Conservation (phyloP, 2,888 invertebrate species). For the Lottia gigantea region DNA sequence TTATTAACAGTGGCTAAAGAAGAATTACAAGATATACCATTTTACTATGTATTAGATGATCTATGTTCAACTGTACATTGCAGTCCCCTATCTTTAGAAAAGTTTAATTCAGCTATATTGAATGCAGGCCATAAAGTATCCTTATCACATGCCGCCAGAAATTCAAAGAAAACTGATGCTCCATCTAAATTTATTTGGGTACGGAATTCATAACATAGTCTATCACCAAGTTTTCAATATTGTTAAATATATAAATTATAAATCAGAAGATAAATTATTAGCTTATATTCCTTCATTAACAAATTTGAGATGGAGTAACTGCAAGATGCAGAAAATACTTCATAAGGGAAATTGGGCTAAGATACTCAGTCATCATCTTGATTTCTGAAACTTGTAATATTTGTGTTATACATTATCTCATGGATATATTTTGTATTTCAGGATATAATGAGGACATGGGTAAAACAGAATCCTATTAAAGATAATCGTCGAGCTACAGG, state of each 20-base stretch:
- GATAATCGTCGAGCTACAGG: constrained; percentile 50
- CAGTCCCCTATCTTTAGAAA: constrained; percentile 54
- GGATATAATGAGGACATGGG: constrained; percentile 86
- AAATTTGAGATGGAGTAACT: too few species aligned
- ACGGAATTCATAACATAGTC: constrained; percentile 26
- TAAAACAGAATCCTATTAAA: constrained; percentile 60
- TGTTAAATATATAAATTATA: too few species aligned
- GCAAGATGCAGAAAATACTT: too few species aligned
- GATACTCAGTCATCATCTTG: too few species aligned
- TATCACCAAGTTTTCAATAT: too few species aligned
- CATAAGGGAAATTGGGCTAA: too few species aligned
- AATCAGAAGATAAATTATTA: too few species aligned
- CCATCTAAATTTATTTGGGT: constrained; percentile 88
- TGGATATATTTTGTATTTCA: constrained; percentile 26
- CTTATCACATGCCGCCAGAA: constrained; percentile 87
- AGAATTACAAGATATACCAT: constrained; percentile 85
- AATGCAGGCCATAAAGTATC: constrained; percentile 86
- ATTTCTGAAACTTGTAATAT: too few species aligned
- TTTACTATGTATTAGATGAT: constrained; percentile 87
- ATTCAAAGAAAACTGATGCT: constrained; percentile 92
- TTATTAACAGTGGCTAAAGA: constrained; percentile 80
- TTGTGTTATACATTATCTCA: too few species aligned
- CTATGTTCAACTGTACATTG: constrained; percentile 79
- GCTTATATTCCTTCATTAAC: too few species aligned
- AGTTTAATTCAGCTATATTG: constrained; percentile 76